Percentiles rank a stretch among this genome's conserved stretches.
Evolutionary conservation across 2,888 invertebrate genomes (phyloP).

Genomic region (Drepanosiphum platanoidis): DNA sequence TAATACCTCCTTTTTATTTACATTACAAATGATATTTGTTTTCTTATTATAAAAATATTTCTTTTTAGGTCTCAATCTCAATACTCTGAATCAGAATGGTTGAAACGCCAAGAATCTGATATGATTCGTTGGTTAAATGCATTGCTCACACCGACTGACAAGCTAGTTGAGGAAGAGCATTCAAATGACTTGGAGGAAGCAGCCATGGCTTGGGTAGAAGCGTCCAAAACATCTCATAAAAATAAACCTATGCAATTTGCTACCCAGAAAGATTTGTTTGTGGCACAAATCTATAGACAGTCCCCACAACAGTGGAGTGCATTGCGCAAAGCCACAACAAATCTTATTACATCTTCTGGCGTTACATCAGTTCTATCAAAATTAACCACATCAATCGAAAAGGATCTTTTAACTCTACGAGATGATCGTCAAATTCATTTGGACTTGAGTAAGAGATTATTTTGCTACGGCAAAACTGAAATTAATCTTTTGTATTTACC

Average conservation of each 20-base stretch:
- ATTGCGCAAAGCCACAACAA: conserved; percentile 75
- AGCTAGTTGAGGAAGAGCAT: conserved; percentile 74
- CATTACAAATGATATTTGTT: too few relatives aligned
- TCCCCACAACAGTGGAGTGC: conserved; percentile 69
- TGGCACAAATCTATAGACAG: conserved; percentile 58
- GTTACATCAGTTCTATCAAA: conserved; percentile 75
- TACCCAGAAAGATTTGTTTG: conserved; percentile 70
- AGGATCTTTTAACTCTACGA: conserved; percentile 78
- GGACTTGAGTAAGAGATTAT: conserved; percentile 74
- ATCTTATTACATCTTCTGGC: conserved; percentile 73
- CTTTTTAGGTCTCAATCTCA: conserved; percentile 1
- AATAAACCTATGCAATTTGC: conserved; percentile 68
- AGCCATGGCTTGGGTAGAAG: conserved; percentile 80
- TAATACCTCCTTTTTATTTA: too few relatives aligned
- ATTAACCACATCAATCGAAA: conserved; percentile 78
- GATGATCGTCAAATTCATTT: conserved; percentile 83
- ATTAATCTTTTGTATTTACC: neutral
- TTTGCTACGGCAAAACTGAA: neutral
- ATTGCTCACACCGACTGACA: conserved; percentile 77
- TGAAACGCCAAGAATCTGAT: conserved; percentile 76
- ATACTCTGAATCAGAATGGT: conserved; percentile 68
- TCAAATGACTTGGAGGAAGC: conserved; percentile 75
- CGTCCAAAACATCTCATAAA: conserved; percentile 70
- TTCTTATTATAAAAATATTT: too few relatives aligned
- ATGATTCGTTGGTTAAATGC: conserved; percentile 85